These are phyloP conservation scores for Hemitrygon akajei DNA, from an alignment of 2,797 vertebrate genomes.

Conservation along the genomic window DNA sequence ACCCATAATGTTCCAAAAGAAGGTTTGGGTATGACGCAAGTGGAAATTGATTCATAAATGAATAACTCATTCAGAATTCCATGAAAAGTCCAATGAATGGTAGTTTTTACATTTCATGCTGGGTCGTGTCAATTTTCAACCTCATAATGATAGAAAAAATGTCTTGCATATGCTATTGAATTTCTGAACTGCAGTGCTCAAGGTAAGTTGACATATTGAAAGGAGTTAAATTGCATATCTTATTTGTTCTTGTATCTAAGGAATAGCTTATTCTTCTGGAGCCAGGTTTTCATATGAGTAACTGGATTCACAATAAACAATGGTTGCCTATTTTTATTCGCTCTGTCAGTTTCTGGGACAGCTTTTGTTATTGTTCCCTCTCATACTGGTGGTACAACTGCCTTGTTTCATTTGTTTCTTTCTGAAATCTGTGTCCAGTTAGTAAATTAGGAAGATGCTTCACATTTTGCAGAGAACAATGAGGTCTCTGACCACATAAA, in stretches of 20 bases:
- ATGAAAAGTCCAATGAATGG: too few relatives aligned
- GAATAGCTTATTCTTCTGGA: constrained; percentile 5
- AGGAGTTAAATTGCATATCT: not conserved
- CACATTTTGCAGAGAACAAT: not conserved
- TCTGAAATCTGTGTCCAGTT: not conserved
- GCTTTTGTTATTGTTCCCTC: not conserved
- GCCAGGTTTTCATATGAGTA: not conserved
- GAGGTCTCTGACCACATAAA: not conserved
- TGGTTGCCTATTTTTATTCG: not conserved
- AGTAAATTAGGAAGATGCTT: not conserved
- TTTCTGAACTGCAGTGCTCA: not conserved
- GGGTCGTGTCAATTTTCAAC: too few relatives aligned
- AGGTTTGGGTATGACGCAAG: too few relatives aligned
- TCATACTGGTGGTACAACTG: not conserved
- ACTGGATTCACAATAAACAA: not conserved
- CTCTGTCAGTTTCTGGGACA: constrained; percentile 11
- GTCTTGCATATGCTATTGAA: too few relatives aligned
- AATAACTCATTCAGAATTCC: too few relatives aligned
- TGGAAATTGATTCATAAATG: too few relatives aligned
- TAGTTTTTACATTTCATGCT: too few relatives aligned
- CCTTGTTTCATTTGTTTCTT: not conserved
- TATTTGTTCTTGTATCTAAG: not conserved
- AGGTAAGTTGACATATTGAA: not conserved
- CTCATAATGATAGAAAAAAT: too few relatives aligned
- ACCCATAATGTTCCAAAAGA: too few relatives aligned